Evolutionary conservation across 2,113 vertebrate species (phyloP).

Genomic region (Orientallactaga bullata): DNA sequence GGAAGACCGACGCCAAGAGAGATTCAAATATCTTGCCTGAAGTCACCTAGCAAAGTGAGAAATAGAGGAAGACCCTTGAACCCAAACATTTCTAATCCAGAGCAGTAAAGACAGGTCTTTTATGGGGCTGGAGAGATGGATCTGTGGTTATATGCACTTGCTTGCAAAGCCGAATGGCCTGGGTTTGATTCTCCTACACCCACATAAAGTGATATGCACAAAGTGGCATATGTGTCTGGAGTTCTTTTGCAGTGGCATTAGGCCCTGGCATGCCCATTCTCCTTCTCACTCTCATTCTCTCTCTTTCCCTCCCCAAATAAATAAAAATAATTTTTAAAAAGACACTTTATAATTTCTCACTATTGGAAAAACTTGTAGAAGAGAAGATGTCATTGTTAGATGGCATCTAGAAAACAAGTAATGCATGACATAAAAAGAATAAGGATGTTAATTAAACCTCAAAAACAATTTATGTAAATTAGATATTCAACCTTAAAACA

Average conservation of each 20-base stretch:
- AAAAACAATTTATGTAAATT: conserved; percentile 9
- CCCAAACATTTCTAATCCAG: background rate
- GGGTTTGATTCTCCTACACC: no score
- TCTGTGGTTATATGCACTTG: no score
- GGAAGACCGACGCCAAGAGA: background rate
- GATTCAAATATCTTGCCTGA: background rate
- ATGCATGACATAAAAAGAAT: background rate
- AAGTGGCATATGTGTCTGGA: no score
- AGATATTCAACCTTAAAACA: background rate
- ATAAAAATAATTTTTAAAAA: background rate
- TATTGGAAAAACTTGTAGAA: background rate
- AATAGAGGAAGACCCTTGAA: background rate
- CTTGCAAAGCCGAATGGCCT: no score
- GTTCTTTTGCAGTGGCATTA: no score
- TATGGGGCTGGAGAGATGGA: no score
- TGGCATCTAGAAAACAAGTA: background rate
- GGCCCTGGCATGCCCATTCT: no score
- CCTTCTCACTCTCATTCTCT: no score
- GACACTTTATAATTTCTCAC: background rate
- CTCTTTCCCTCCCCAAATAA: no score
- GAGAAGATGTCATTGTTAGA: background rate
- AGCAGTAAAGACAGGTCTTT: no score
- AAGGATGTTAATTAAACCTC: background rate
- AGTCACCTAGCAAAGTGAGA: background rate
- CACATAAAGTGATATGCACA: no score